Evolutionary conservation across 2,888 invertebrate genomes (phyloP).

Genomic region (Rhogogaster chlorosoma): DNA sequence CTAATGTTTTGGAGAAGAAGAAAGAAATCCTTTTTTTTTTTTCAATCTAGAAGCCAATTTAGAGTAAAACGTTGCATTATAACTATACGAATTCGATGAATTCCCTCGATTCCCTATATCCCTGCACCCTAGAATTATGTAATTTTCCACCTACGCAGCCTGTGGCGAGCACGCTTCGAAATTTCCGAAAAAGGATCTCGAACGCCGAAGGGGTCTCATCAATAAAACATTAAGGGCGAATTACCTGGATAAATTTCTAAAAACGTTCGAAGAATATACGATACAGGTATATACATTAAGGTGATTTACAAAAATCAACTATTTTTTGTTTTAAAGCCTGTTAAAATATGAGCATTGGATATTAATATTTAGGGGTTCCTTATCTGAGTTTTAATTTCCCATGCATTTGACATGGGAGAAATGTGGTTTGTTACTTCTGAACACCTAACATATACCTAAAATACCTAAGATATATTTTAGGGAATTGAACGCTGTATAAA

Average conservation of each 20-base stretch:
- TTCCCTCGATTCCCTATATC: neutral
- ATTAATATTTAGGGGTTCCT: no score
- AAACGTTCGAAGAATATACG: constrained; percentile 27
- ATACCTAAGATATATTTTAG: no score
- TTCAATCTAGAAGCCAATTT: neutral
- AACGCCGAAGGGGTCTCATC: constrained; percentile 36
- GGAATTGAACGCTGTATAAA: no score
- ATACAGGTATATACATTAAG: neutral
- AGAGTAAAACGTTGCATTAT: neutral
- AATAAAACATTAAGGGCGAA: constrained; percentile 43
- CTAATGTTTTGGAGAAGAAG: neutral
- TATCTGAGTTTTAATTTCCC: no score
- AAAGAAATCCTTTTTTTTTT: neutral
- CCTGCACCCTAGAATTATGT: constrained; percentile 36
- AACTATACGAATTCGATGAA: constrained; percentile 18
- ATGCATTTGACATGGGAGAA: no score
- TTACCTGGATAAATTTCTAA: constrained; percentile 31
- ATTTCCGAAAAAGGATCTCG: neutral
- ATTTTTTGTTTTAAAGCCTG: no score
- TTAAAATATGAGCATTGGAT: no score
- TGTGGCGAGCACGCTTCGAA: constrained; percentile 40
- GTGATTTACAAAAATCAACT: no score
- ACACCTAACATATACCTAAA: no score
- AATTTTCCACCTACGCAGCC: constrained; percentile 51
- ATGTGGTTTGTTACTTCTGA: no score